Conservation (phyloP, 2,888 invertebrate genomes). For the Leucophenga maculata region DNA sequence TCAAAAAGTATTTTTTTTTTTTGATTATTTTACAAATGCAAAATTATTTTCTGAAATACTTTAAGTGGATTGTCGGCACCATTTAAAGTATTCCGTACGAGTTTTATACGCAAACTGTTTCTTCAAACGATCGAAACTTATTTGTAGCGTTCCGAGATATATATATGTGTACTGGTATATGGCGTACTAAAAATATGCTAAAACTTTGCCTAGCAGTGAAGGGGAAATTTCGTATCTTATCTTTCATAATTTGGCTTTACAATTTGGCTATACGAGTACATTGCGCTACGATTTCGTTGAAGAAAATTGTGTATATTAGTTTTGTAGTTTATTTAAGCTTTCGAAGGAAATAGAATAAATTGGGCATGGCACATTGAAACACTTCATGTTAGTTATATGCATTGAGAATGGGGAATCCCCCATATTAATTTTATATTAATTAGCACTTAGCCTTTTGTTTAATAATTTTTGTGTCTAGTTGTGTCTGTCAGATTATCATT, state of each 20-base stretch:
- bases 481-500: too few species aligned
- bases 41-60: not conserved
- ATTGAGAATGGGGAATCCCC: too few species aligned
- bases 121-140: conserved; percentile 13
- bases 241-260: conserved; percentile 29
- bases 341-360: too few species aligned
- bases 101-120: conserved; percentile 17
- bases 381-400: too few species aligned
- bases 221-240: conserved; percentile 47
- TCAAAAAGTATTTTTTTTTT: not conserved
- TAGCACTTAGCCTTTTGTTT: too few species aligned
- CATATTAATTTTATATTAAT: too few species aligned
- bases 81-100: not conserved
- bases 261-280: conserved; percentile 25
- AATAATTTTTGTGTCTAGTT: too few species aligned
- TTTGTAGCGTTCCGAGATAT: conserved; percentile 11
- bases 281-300: conserved; percentile 12
- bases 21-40: not conserved
- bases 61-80: not conserved
- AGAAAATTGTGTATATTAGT: not conserved
- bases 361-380: too few species aligned
- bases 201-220: conserved; percentile 6
- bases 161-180: conserved; percentile 32
- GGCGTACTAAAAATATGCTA: conserved; percentile 7
- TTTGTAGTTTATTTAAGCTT: not conserved